Base-by-base conservation (phyloP, 2,888 invertebrate species). In the Drosophila monieri region DNA sequence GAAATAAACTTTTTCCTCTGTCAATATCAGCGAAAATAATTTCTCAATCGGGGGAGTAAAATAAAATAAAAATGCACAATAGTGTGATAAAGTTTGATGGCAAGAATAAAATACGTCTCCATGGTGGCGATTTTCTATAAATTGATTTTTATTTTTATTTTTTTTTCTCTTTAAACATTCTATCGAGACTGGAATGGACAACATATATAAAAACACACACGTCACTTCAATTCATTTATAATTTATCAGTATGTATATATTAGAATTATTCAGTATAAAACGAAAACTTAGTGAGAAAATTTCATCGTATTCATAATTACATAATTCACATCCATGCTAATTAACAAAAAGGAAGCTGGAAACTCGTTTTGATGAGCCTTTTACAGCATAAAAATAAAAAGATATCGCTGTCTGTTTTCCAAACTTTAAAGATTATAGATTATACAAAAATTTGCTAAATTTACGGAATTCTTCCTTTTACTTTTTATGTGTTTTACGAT, bases 261-360 rank as follows among this genome's bases (percentile, higher is more conserved):
- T 72, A 68, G 54, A 37, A 71, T 76, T 81, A 79, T 75, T 79
- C 77, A 79, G 85, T 85, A 79, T 66, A 79, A 81, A 80, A 85
- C 48, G 71, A 79, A 67, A 67, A 54, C 62, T 46, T 65, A 72
- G 60, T 59, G 68, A 70, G 68, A 59, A 37, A 49, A 23, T 54
- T 30, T 39, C 9, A 52, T 49, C 51, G 18, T 66, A 35, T 23
- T 32, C 27, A 70, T 62, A 60, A 60, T 59, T 56, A 73, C 51
- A 73, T 71, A 67, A 64, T 76, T 74, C 72, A 62, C 58, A 60
- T 81, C 71, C 61, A 62, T 55, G 73, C 73, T 71, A 68, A 74
- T 62, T 74, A 81, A 76, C 73, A 78, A 81, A 59, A 35, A 35
- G 35, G 5, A 74, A 71, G 48, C 66, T 53, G 25, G 43, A 58